Evolutionary conservation across 1,140 invertebrate species (phyloP).

Genomic region (Pseudomyrmex dendroicus): DNA sequence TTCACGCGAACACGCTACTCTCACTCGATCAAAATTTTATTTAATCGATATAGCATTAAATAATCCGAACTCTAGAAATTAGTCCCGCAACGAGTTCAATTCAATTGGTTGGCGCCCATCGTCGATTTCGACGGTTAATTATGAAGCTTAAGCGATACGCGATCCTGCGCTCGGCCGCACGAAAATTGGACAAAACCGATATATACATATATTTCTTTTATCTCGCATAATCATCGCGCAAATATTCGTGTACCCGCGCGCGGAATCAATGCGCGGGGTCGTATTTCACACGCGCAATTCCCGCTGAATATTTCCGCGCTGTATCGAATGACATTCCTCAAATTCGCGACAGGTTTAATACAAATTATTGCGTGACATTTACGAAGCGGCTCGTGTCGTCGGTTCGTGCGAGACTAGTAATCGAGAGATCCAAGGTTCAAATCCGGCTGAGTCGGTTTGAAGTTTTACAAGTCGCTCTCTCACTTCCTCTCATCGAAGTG

Average conservation of each 20-base stretch:
- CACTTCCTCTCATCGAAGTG: not conserved
- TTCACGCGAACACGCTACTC: not conserved
- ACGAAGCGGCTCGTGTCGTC: not conserved
- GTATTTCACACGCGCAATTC: not conserved
- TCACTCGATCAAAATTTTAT: conserved; percentile 30
- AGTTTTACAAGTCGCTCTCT: no score
- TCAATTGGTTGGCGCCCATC: conserved; percentile 45
- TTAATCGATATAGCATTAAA: conserved; percentile 34
- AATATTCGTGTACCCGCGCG: not conserved
- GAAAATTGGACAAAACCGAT: conserved; percentile 25
- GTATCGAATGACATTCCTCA: not conserved
- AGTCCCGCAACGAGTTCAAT: not conserved
- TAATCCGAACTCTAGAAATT: conserved; percentile 35
- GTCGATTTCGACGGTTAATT: conserved; percentile 42
- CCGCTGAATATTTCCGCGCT: not conserved
- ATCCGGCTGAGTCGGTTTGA: no score
- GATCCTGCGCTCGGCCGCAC: not conserved
- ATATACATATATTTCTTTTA: conserved; percentile 1
- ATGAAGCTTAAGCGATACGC: conserved; percentile 11
- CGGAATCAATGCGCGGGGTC: not conserved
- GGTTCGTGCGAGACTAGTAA: no score
- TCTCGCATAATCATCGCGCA: not conserved
- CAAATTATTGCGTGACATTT: not conserved
- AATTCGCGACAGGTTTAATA: no score
- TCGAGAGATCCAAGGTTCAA: no score